Evolutionary conservation across 2,888 invertebrate genomes (phyloP).

Genomic region (Homarus gammarus): DNA sequence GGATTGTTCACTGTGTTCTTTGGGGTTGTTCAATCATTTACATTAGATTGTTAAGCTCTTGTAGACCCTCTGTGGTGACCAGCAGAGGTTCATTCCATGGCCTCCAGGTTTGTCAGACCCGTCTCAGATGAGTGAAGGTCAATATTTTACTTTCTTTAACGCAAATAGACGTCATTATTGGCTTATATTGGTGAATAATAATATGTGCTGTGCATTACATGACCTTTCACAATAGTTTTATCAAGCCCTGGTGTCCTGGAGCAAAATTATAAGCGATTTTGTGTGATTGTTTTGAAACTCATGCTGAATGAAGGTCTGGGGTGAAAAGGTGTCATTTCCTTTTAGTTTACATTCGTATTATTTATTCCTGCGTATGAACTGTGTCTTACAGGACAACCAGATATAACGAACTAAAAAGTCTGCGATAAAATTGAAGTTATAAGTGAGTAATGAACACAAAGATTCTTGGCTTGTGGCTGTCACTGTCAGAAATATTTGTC

Average conservation of each 20-base stretch:
- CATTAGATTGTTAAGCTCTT: neutral
- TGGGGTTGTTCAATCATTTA: neutral
- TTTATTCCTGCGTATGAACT: neutral
- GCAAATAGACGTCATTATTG: neutral
- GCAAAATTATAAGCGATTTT: neutral
- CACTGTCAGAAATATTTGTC: neutral
- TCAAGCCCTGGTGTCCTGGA: neutral
- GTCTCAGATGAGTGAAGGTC: slow-evolving; percentile 62
- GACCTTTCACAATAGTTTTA: neutral
- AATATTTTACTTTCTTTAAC: slow-evolving; percentile 55
- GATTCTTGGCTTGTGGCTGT: neutral
- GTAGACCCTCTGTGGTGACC: neutral
- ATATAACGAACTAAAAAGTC: neutral
- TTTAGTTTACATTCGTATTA: neutral
- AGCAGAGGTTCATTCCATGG: neutral
- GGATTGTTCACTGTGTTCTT: neutral
- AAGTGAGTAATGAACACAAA: neutral
- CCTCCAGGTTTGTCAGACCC: slow-evolving; percentile 1
- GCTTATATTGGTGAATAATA: neutral
- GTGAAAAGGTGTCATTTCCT: neutral
- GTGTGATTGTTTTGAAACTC: slow-evolving; percentile 11
- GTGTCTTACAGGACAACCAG: neutral
- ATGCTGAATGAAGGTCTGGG: neutral
- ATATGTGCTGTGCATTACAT: neutral
- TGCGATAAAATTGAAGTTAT: neutral